Conservation (phyloP, 2,113 vertebrate species). For the Illadopsis cleaveri region DNA sequence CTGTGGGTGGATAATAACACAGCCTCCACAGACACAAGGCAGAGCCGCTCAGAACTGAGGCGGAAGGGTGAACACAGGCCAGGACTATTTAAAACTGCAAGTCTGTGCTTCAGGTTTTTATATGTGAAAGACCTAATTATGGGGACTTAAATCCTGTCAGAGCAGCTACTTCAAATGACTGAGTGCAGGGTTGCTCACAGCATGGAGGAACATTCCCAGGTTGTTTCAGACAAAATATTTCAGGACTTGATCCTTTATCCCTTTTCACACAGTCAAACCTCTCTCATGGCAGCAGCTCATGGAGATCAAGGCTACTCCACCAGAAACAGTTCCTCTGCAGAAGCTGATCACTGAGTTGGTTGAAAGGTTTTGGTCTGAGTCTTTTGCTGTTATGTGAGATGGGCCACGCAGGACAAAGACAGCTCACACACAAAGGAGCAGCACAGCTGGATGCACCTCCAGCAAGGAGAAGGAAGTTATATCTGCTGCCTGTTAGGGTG, state of each 20-base stretch:
- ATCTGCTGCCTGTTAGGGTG: neutral
- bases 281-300: neutral
- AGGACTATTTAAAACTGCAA: slow-evolving; percentile 26
- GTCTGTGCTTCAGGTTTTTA: neutral
- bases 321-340: neutral
- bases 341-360: neutral
- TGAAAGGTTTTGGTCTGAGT: neutral
- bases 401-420: neutral
- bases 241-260: neutral
- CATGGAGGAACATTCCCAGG: neutral
- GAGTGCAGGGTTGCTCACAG: slow-evolving; percentile 2
- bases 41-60: neutral
- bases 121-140: slow-evolving; percentile 31
- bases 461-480: neutral
- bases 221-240: slow-evolving; percentile 4
- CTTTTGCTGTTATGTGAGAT: neutral
- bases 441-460: neutral
- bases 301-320: neutral
- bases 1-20: slow-evolving; percentile 49
- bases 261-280: neutral
- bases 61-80: neutral
- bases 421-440: neutral
- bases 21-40: neutral
- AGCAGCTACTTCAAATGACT: slow-evolving; percentile 1
- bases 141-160: slow-evolving; percentile 6